phyloP scores from a whole-genome alignment of 1,140 invertebrate species.

The Campoletis sonorensis region DNA sequence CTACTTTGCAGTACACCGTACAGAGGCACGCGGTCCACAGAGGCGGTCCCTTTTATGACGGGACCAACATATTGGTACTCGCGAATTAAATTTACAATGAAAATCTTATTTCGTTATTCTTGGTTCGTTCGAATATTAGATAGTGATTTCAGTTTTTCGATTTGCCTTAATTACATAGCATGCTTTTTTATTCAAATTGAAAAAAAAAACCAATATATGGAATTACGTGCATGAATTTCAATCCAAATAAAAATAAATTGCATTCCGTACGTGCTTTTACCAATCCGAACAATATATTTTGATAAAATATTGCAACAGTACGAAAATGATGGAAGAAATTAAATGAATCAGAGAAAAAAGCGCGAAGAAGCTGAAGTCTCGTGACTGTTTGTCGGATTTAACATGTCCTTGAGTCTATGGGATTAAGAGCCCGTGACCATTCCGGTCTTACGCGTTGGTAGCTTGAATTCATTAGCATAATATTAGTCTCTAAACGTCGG shows the following conservation, averaged over 20 bases:
- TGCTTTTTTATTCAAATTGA: not conserved
- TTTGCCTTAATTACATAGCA: not conserved
- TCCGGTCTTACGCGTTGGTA: slow-evolving; percentile 19
- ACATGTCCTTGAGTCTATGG: not conserved
- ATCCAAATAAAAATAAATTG: not conserved
- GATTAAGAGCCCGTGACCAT: slow-evolving; percentile 15
- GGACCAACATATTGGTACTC: slow-evolving; percentile 35
- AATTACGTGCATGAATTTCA: not conserved
- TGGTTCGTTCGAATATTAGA: no score
- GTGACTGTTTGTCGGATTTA: not conserved
- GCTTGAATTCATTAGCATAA: slow-evolving; percentile 53
- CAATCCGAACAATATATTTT: not conserved
- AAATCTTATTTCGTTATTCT: slow-evolving; percentile 23
- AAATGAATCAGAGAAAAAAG: not conserved
- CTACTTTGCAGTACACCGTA: slow-evolving; percentile 40
- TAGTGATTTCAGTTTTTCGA: not conserved
- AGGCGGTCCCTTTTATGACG: slow-evolving; percentile 58
- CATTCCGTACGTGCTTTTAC: not conserved
- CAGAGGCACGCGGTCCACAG: slow-evolving; percentile 41
- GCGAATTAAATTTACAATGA: slow-evolving; percentile 55
- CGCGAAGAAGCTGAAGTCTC: not conserved
- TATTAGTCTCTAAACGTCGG: slow-evolving; percentile 52
- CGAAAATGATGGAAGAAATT: no score
- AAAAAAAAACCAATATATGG: not conserved
- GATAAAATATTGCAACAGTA: no score